Base-by-base conservation (phyloP, 2,797 vertebrate species). In the Scolopax bukidnonensis region DNA sequence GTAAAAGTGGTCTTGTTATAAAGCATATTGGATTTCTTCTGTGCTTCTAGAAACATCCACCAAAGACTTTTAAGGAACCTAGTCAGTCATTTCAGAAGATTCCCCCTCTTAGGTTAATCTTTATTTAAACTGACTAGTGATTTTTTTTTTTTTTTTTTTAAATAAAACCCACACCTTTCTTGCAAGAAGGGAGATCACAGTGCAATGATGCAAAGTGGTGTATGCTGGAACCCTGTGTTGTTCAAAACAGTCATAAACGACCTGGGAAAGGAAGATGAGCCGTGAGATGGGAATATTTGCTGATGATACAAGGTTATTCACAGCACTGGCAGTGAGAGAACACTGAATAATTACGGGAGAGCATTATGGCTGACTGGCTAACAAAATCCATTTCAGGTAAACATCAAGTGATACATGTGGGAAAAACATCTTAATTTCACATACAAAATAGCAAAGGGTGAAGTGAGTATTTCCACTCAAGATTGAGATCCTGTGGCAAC, bases 31-130 rank as follows among this genome's bases (percentile, higher is more conserved):
- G 6, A 64, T 36, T 84, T 84, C 61, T 67, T 51, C 68, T 38
- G 4, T 57, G 9, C 18, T 65, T 92, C 77, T 33, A n/a, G 36
- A 84, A 41, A 56, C 6, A 56, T 19, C 15, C 33, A 73, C 6
- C 5, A 36, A 48, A 65, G 63, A 16, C 14, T 59, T 84, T 21
- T 16, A 61, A 73, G 28, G 17, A 73, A 50, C 15, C 38, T 21
- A 73, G 12, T 10, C 4, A 43, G 23, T 36, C 7, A 57, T 84
- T 87, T 69, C 23, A 50, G 24, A 50, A 70, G 23, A 51, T 56
- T 63, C 12, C 13, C 3, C 23, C 9, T 2, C 1, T 2, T 15
- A 33, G 7, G 16, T 60, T 38, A 51, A 45, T 50, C 3, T 53
- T 89, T 7, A n/a, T 68, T 79, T 57, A 79, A 84, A 81, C 9